Evolutionary conservation across 2,888 invertebrate genomes (phyloP).

Genomic region (Hyles lineata): DNA sequence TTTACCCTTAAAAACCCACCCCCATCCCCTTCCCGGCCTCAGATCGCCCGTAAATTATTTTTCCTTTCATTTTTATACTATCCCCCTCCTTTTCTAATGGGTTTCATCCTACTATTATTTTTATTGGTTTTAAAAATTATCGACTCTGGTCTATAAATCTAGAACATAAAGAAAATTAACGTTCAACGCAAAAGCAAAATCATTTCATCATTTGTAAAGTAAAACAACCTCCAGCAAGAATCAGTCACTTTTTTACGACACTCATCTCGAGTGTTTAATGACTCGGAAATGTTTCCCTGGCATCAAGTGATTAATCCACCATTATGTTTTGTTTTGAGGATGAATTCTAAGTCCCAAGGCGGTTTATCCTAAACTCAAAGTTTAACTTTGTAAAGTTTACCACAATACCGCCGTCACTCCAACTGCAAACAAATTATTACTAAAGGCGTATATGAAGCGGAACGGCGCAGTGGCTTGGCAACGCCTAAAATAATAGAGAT

Average conservation of each 20-base stretch:
- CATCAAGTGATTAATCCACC: background rate
- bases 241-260: slow-evolving; percentile 8
- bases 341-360: background rate
- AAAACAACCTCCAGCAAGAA: background rate
- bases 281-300: background rate
- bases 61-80: no score
- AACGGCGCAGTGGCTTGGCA: no score
- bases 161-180: background rate
- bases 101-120: no score
- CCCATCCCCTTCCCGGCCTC: no score
- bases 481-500: no score
- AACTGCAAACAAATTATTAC: background rate
- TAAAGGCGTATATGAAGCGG: no score
- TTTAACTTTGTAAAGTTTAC: slow-evolving; percentile 15
- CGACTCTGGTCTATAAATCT: no score
- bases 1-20: no score
- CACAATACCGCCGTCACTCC: background rate
- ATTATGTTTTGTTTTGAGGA: background rate
- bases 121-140: no score
- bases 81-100: no score
- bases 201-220: slow-evolving; percentile 12
- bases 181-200: background rate
- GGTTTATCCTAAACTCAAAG: slow-evolving; percentile 7
- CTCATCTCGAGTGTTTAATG: background rate
- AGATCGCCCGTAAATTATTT: no score